These are phyloP conservation scores for Oedothorax gibbosus DNA, from an alignment of 1,140 invertebrate genomes.

Conservation along the genomic window DNA sequence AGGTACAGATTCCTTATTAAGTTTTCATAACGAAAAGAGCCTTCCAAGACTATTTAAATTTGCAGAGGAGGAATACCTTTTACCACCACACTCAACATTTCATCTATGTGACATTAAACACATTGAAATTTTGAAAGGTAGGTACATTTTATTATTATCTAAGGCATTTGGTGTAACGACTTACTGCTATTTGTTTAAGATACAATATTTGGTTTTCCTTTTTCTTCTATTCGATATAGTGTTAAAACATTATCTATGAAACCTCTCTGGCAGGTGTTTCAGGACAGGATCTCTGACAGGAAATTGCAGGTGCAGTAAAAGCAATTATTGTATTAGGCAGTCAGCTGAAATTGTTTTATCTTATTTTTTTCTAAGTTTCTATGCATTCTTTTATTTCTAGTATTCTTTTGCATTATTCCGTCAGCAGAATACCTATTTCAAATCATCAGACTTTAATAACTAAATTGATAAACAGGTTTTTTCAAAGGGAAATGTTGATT, in stretches of 20 bases:
- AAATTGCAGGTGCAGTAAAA: no score
- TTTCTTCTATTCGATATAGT: neutral
- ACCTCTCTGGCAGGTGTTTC: neutral
- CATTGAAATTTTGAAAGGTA: slow-evolving; percentile 33
- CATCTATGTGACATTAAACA: slow-evolving; percentile 33
- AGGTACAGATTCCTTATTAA: neutral
- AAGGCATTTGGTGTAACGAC: neutral
- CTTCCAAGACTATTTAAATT: neutral
- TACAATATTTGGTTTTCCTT: neutral
- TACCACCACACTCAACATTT: slow-evolving; percentile 39
- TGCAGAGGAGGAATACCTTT: slow-evolving; percentile 18
- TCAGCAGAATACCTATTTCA: neutral
- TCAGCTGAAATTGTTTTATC: no score
- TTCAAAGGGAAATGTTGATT: neutral
- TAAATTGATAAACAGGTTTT: neutral
- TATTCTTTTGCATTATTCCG: neutral
- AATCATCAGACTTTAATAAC: neutral
- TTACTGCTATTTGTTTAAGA: neutral
- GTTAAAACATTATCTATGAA: neutral
- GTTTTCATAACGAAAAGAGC: neutral
- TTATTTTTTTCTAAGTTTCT: no score
- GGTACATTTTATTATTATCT: neutral
- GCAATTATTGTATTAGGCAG: no score
- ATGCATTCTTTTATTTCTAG: no score
- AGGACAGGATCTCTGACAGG: no score